Percentiles rank a stretch among this genome's conserved stretches.
These are phyloP conservation scores for Corvus moneduloides DNA, from an alignment of 2,113 vertebrate genomes.

Conservation along the genomic window DNA sequence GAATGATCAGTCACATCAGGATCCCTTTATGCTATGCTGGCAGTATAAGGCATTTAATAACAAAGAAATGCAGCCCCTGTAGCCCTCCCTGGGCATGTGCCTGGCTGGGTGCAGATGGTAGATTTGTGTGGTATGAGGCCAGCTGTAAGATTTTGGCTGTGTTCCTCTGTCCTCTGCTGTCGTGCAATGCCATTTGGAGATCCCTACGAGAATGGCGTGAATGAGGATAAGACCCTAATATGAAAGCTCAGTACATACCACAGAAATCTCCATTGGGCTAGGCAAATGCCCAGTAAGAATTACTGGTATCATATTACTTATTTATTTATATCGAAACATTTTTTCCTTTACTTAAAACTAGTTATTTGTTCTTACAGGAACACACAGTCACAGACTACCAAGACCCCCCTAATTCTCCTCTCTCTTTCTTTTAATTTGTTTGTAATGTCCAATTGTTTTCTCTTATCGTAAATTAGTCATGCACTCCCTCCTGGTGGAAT, in stretches of 20 bases:
- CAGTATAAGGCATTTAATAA: background rate
- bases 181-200: background rate
- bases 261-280: background rate
- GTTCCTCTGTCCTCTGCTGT: background rate
- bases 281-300: constrained; percentile 1
- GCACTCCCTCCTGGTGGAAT: background rate
- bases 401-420: background rate
- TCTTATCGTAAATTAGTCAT: background rate
- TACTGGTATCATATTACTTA: background rate
- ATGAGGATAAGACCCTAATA: background rate
- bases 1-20: background rate
- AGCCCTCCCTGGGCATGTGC: background rate
- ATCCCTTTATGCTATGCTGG: background rate
- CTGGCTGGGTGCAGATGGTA: constrained; percentile 23
- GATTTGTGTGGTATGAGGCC: background rate
- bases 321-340: constrained; percentile 48
- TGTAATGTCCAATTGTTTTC: constrained; percentile 53
- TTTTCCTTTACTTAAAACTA: background rate
- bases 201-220: accelerated
- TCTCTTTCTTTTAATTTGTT: background rate
- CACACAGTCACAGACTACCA: background rate
- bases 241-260: constrained; percentile 34
- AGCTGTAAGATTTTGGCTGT: constrained; percentile 34
- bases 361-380: background rate
- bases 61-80: background rate